Evolutionary conservation across 2,797 vertebrate species (phyloP), one percentile per base, ranked within the genome.

Genomic region (Staurois parvus): DNA sequence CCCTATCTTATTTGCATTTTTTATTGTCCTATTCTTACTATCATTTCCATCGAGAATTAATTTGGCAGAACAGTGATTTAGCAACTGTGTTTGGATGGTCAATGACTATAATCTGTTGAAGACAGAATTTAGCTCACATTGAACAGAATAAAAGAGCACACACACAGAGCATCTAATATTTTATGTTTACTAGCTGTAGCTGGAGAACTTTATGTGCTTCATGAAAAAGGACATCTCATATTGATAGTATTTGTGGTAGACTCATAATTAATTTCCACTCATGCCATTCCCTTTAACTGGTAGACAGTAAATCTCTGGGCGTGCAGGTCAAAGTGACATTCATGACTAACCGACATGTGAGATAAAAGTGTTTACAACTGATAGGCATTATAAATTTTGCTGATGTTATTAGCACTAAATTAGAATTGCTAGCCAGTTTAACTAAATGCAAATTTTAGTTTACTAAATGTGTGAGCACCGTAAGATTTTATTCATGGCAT

Each of bases 1-100:
- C 87, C 78, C 45, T 81, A 79, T 80, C n/a, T 72, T 42, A 77
- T 89, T 84, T 84, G 40, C 82, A 85, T 48, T 17, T 87, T 89
- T 48, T 82, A 72, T 84, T 82, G 28, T 81, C 85, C 45, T 30
- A 84, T 87, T 76, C 85, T 77, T 81, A 48, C 45, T 72, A 42
- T 81, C 24, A 40, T 82, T 72, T 86, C 74, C 68, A 83, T 19
- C n/a, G 40, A 78, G 72, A 86, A 86, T 78, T 82, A 83, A 78
- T 81, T 75, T 83, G 75, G 79, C 79, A 78, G 74, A 86, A 82
- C 74, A 66, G 80, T 69, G 67, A 77, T 86, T 86, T 85, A 81
- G 42, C 45, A 85, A 76, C 69, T 62, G 72, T 70, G 79, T 80
- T 70, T 34, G 62, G 52, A 45, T 77, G 37, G 74, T 86, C 79